Evolutionary conservation across 2,888 invertebrate species (phyloP), one percentile per base, ranked within the genome.

Genomic region (Balanococcus diminutus): DNA sequence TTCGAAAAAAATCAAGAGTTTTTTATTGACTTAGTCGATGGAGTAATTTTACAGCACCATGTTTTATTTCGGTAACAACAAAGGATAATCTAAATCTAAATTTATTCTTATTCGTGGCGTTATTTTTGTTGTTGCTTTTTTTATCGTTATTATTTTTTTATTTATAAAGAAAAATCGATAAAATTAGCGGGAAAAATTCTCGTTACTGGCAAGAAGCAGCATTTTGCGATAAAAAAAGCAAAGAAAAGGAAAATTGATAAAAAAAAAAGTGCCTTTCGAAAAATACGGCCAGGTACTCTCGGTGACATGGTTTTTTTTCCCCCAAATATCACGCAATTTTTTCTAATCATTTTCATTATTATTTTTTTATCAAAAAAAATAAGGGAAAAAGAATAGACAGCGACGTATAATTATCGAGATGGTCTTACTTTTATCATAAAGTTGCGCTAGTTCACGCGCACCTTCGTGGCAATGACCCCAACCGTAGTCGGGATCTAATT

Each of bases 401-500:
- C 28, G 28, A 31, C 14, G 5, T 19, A 19, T 32, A 79, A 79
- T 28, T 79, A 79, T 5, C 75, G 36, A 79, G 19, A 36, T 79
- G 9, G 36, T 79, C 75, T 79, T 79, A 79, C 75, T 79, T 36
- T 79, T 79, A 79, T 79, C 75, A n/a, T 79, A 79, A 79, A 79
- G 75, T 79, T 79, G 32, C 8, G 75, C 75, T 14, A 79, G 75
- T 79, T 79, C 75, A 16, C 36, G 75, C 8, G 75, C 75, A 36
- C 75, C 75, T 19, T 79, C 75, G 75, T 79, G 75, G 36, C 75
- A 79, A 79, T 36, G 75, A 36, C 75, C 75, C 75, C 75, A 79
- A 9, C 75, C 75, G 75, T 79, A 79, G 22, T 79, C 75, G 32
- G 75, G 75, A 36, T 79, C 75, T 8, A 79, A 19, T 9, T 79